phyloP scores from a whole-genome alignment of 2,113 vertebrate species.

The Mesembrinibis cayennensis region DNA sequence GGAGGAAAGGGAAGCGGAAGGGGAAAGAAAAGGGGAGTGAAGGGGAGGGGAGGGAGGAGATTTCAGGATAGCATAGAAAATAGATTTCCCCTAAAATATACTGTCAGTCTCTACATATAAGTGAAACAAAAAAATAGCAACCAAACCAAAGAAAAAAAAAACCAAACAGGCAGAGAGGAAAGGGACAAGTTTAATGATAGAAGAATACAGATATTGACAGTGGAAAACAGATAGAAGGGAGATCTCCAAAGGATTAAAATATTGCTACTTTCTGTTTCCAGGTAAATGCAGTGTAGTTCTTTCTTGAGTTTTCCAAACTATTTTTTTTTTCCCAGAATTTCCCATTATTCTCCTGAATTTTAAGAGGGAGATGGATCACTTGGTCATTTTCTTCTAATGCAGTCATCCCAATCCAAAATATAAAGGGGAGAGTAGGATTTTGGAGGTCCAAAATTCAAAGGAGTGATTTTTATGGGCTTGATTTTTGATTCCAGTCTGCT shows the following conservation, averaged over 20 bases:
- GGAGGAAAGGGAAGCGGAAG: neutral
- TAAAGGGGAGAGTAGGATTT: neutral
- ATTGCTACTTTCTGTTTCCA: conserved; percentile 40
- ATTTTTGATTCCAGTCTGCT: neutral
- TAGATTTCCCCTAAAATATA: neutral
- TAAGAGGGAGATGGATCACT: neutral
- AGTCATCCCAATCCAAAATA: neutral
- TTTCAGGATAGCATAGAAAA: neutral
- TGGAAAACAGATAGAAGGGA: conserved; percentile 70
- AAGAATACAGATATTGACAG: conserved; percentile 82
- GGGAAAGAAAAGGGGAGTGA: neutral
- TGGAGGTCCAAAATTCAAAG: neutral
- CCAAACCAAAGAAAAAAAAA: conserved; percentile 45
- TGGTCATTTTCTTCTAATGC: neutral
- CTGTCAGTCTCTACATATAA: neutral
- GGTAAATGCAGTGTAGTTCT: neutral
- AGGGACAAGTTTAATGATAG: conserved; percentile 87
- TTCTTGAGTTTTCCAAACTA: neutral
- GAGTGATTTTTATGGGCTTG: neutral
- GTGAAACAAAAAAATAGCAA: conserved; percentile 15
- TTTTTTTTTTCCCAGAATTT: neutral
- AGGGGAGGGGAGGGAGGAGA: neutral
- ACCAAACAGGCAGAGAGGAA: conserved; percentile 74
- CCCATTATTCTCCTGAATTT: neutral
- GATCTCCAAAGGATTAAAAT: conserved; percentile 56